Evolutionary conservation across 2,797 vertebrate species (phyloP).

Genomic region (Labeo calbasu): DNA sequence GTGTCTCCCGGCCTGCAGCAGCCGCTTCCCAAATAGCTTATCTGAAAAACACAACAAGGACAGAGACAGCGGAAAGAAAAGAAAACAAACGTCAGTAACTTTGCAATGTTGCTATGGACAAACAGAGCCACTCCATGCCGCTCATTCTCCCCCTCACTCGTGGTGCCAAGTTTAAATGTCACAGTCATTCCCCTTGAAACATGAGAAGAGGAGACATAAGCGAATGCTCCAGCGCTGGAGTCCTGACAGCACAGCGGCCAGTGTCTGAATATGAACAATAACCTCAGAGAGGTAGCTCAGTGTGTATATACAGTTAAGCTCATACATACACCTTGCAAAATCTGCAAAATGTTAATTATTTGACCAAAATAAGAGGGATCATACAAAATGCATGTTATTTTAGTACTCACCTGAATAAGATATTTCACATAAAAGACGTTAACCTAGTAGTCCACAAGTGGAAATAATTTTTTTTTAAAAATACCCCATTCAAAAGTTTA

Average conservation of each 20-base stretch:
- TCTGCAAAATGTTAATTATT: too few species aligned
- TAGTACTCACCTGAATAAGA: too few species aligned
- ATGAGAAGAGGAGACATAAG: slow-evolving; percentile 60
- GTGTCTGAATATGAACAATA: slow-evolving; percentile 49
- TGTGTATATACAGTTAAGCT: too few species aligned
- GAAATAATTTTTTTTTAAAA: too few species aligned
- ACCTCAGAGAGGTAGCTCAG: background rate
- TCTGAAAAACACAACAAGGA: slow-evolving; percentile 71
- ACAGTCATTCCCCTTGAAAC: slow-evolving; percentile 64
- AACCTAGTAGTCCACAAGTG: too few species aligned
- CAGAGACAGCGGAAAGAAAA: background rate
- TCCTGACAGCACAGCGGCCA: slow-evolving; percentile 59
- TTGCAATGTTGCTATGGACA: slow-evolving; percentile 54
- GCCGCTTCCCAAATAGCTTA: slow-evolving; percentile 95
- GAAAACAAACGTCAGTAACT: slow-evolving; percentile 25
- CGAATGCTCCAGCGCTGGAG: slow-evolving; percentile 57
- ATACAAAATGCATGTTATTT: too few species aligned
- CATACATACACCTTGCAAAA: too few species aligned
- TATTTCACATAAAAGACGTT: too few species aligned
- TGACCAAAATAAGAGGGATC: too few species aligned
- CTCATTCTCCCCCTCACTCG: slow-evolving; percentile 45
- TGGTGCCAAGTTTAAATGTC: slow-evolving; percentile 73
- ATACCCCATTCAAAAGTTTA: too few species aligned
- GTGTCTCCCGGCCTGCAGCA: slow-evolving; percentile 94
- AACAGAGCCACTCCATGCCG: slow-evolving; percentile 39